phyloP scores from a whole-genome alignment of 30 jellyfish, hydroid and myxozoan species.

The Aurelia sp. region DNA sequence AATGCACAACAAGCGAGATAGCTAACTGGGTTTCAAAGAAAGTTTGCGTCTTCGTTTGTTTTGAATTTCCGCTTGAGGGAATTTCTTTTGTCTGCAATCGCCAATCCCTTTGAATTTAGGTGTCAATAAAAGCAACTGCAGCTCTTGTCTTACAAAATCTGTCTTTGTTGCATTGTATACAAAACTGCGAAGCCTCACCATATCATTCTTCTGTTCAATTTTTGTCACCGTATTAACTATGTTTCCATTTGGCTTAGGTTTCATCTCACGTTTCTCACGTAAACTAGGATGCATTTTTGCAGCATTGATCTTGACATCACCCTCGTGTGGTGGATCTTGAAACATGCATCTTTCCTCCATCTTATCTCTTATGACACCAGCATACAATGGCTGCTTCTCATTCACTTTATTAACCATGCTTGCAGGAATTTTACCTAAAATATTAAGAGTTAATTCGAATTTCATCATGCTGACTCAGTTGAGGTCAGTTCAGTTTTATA shows the following conservation, averaged over 20 bases:
- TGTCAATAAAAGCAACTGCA: too few species aligned
- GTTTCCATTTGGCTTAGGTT: conserved; percentile 6
- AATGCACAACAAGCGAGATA: too few species aligned
- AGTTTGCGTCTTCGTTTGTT: too few species aligned
- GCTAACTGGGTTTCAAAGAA: too few species aligned
- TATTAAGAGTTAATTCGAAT: too few species aligned
- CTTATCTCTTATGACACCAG: conserved; percentile 77
- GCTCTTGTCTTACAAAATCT: too few species aligned
- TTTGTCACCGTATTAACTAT: not conserved
- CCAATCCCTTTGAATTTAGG: too few species aligned
- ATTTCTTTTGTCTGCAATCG: too few species aligned
- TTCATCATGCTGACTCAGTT: too few species aligned
- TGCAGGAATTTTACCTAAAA: conserved; percentile 88
- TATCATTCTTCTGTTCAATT: not conserved
- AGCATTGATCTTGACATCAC: conserved; percentile 31
- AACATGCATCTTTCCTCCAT: conserved; percentile 66
- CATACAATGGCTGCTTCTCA: conserved; percentile 88
- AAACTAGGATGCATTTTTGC: conserved; percentile 70
- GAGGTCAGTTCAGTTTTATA: too few species aligned
- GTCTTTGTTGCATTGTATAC: too few species aligned
- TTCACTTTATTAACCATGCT: conserved; percentile 82
- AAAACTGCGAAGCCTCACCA: not conserved
- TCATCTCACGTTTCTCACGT: conserved; percentile 37
- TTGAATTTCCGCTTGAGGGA: too few species aligned
- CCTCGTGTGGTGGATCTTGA: conserved; percentile 82